Evolutionary conservation across 2,113 vertebrate species (phyloP).

Genomic region (Orthonyx spaldingii): DNA sequence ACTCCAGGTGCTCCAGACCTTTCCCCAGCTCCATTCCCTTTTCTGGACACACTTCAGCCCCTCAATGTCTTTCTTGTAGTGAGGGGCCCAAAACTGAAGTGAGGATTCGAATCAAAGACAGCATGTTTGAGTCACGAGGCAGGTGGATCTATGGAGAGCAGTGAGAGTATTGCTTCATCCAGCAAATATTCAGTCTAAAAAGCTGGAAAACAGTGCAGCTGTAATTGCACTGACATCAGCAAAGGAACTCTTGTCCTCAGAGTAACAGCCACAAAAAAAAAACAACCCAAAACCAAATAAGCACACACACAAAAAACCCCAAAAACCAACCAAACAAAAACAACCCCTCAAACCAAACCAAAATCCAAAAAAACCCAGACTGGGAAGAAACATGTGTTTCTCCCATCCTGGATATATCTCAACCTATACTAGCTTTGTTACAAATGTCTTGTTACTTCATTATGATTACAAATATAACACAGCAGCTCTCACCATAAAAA

Average conservation of each 20-base stretch:
- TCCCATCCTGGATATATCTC: neutral
- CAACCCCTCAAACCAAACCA: no score
- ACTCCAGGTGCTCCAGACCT: neutral
- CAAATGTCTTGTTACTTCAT: neutral
- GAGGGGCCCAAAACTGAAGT: neutral
- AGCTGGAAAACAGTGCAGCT: neutral
- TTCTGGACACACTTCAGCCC: neutral
- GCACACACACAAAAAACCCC: no score
- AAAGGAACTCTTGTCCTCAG: neutral
- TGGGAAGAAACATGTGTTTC: neutral
- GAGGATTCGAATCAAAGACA: neutral
- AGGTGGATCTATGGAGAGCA: neutral
- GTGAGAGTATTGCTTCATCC: neutral
- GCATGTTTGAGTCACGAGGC: neutral
- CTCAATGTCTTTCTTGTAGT: neutral
- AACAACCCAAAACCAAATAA: neutral
- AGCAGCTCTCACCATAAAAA: neutral
- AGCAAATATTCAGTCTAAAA: constrained; percentile 1
- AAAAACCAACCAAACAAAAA: no score
- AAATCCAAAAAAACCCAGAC: neutral
- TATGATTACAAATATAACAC: neutral
- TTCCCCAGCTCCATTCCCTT: neutral
- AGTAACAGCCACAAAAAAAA: neutral
- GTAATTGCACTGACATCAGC: constrained; percentile 9
- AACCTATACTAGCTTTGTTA: neutral